Evolutionary conservation across 2,797 vertebrate species (phyloP), one percentile per base, ranked within the genome.

Genomic region (Galagoides demidoff): DNA sequence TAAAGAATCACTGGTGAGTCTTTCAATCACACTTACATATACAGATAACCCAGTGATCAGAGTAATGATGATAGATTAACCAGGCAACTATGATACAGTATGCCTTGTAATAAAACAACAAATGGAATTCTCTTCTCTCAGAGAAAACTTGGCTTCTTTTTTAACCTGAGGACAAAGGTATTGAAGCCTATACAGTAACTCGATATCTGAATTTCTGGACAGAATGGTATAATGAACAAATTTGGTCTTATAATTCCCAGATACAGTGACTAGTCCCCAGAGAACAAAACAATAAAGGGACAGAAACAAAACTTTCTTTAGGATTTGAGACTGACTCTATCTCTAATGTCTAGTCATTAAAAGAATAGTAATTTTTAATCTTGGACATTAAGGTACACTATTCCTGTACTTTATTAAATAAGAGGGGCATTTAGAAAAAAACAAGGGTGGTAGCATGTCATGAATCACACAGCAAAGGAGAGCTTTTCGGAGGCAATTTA

Each of bases 1-100:
- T 90, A 95, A 93, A 93, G 85, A 90, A 90, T 71, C 55, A 59
- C 68, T 37, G 76, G 37, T 63, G 81, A 85, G 63, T 94, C 78
- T 95, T 84, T 90, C 74, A 84, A 81, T 89, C 57, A 95, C 17
- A 94, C 37, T 76, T 91, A 85, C 25, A 95, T 45, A 89, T 59
- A 95, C 45, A 95, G 63, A 92, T 59, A 87, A 85, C 59, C 76
- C 64, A 96, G 52, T 95, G 66, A 94, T 71, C 61, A 95, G 71
- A 87, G 43, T 61, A 85, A 74, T 23, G 73, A 86, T 0, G 3
- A 78, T 55, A 49, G 4, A 76, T 29, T 70, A 90, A 86, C n/a
- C 34, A 76, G 64, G 78, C 52, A 91, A 95, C 70, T 63, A 71
- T 43, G 39, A 93, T 19, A 52, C 16, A 29, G 63, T 31, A 7